Percentiles rank a stretch among this genome's conserved stretches.
Conservation (phyloP, 2,888 invertebrate species). For the Baronia brevicornis region DNA sequence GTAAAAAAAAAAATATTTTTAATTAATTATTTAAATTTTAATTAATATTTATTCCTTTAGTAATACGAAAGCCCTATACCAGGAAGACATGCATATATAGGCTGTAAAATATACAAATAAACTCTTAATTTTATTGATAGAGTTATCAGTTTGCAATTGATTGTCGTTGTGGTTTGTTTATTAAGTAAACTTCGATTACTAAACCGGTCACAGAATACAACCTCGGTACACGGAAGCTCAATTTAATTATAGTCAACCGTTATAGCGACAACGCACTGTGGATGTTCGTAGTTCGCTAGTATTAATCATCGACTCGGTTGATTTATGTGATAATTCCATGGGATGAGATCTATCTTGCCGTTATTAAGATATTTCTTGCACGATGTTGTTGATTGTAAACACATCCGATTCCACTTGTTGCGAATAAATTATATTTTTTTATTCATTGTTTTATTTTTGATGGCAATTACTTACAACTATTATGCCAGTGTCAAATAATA, state of each 20-base stretch:
- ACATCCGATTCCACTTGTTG: conserved; percentile 15
- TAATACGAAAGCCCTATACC: too few species aligned
- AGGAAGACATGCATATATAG: too few species aligned
- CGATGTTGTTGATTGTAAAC: conserved; percentile 17
- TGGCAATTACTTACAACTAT: too few species aligned
- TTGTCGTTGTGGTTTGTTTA: too few species aligned
- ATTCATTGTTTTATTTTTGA: not conserved
- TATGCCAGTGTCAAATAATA: too few species aligned
- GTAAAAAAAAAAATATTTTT: too few species aligned
- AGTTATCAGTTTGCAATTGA: too few species aligned
- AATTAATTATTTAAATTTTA: too few species aligned
- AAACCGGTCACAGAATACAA: conserved; percentile 25
- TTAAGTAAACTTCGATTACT: conserved; percentile 26
- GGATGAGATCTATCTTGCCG: conserved; percentile 42
- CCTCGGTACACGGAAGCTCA: conserved; percentile 55
- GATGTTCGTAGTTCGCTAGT: conserved; percentile 48
- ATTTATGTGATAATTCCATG: conserved; percentile 68
- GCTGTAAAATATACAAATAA: too few species aligned
- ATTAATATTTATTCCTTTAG: too few species aligned
- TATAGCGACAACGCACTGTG: conserved; percentile 56
- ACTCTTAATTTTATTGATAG: too few species aligned
- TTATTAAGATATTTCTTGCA: conserved; percentile 49
- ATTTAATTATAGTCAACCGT: conserved; percentile 69
- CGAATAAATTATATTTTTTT: not conserved
- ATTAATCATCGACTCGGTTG: conserved; percentile 63